A percentile compares a stretch with the other conserved stretches of the same genome.
Conservation (phyloP, 2,888 invertebrate genomes). For the Chrysotoxum bicinctum region DNA sequence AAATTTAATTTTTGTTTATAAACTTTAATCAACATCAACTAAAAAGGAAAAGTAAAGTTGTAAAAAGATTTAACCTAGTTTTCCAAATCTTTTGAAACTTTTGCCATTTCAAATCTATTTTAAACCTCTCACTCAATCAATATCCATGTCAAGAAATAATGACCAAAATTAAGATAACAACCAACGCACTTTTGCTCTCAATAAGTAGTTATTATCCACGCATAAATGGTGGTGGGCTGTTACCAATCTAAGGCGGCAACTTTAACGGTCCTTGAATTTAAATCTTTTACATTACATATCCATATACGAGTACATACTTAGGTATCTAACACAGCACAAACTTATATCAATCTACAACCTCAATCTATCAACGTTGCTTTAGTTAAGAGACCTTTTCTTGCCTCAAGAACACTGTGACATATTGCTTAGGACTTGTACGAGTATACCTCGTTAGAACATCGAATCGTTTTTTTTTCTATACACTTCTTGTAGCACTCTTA, state of each 20-base stretch:
- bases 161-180: conserved; percentile 32
- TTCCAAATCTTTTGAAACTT: not conserved
- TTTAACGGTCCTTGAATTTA: conserved; percentile 58
- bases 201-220: conserved; percentile 32
- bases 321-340: not conserved
- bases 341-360: conserved; percentile 43
- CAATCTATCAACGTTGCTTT: conserved; percentile 30
- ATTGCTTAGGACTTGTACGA: not conserved
- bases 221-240: conserved; percentile 38
- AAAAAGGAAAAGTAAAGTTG: not conserved
- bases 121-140: conserved; percentile 38
- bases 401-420: conserved; percentile 30
- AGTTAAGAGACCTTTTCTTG: conserved; percentile 17
- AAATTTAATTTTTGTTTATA: not conserved
- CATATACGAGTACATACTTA: not conserved
- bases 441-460: conserved; percentile 22
- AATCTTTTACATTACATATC: not conserved
- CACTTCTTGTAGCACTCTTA: conserved; percentile 29
- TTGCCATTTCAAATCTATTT: not conserved
- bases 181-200: conserved; percentile 38
- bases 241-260: conserved; percentile 29
- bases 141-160: conserved; percentile 3
- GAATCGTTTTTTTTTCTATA: conserved; percentile 3
- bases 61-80: not conserved
- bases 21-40: not conserved